These are phyloP conservation scores for Rhinoptilus africanus DNA, from an alignment of 2,113 vertebrate species.

Conservation along the genomic window DNA sequence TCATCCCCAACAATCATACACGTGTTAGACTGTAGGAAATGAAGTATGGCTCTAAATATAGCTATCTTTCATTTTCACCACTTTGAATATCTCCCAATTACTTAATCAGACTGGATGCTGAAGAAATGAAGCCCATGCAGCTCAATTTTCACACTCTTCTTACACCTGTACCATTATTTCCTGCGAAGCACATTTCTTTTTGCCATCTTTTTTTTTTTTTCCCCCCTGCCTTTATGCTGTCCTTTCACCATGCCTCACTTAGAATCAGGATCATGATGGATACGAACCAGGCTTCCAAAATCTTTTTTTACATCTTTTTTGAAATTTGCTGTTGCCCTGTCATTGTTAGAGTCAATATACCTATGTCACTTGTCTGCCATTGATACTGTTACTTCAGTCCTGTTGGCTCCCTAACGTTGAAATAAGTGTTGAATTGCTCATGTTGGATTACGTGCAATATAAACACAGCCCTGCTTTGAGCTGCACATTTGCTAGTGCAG, in stretches of 20 bases:
- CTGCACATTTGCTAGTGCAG: rapidly evolving
- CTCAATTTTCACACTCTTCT: conserved; percentile 1
- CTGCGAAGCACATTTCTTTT: neutral
- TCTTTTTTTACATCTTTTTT: neutral
- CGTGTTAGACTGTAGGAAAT: conserved; percentile 38
- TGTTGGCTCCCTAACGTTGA: neutral
- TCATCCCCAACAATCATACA: neutral
- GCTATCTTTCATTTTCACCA: conserved; percentile 36
- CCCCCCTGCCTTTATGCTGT: neutral
- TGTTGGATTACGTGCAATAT: neutral
- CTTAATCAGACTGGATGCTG: conserved; percentile 5
- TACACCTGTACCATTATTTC: neutral
- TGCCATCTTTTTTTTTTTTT: rapidly evolving
- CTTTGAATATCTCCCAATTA: conserved; percentile 13
- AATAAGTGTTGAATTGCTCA: neutral
- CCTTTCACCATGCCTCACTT: neutral
- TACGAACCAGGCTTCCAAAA: neutral
- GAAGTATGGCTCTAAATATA: conserved; percentile 25
- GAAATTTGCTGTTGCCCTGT: neutral
- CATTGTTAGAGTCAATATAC: neutral
- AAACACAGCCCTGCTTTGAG: neutral
- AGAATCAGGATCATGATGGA: neutral
- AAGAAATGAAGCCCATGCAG: neutral
- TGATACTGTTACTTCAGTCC: neutral
- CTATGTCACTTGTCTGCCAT: neutral